Evolutionary conservation across 2,113 vertebrate genomes (phyloP), one percentile per base, ranked within the genome.

Genomic region (Cavia porcellus): DNA sequence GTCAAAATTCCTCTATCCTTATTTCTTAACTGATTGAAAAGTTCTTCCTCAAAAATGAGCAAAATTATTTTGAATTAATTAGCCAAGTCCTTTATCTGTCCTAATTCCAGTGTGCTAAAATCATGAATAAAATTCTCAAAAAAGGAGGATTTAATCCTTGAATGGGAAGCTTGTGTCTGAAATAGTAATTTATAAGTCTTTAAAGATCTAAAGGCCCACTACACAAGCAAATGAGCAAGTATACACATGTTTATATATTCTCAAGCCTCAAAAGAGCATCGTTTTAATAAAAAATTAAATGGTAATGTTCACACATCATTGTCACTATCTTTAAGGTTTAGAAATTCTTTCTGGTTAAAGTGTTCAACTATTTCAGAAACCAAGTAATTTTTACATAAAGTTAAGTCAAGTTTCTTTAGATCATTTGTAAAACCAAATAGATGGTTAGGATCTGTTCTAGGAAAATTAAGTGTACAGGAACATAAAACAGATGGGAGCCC

Each of bases 311-410:
- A 86, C 6, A 88, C 9, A 95, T 86, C 62, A 86, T 61, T 35
- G 50, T n/a, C 45, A 92, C 25, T 68, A 92, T 55, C 92, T 96
- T 92, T 86, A 94, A 90, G 72, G 59, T 61, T 52, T 82, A 68
- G 12, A 9, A 22, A 28, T 62, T 82, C 66, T 59, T 64, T 86
- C 89, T 96, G 32, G 55, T 86, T 92, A 61, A 55, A 90, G 32
- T 62, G 88, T 92, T 95, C 64, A 94, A 86, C n/a, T 89, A 87
- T 86, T 90, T 95, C 85, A 96, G 90, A 96, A 97, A 96, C 47
- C 81, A 96, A 97, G 42, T 92, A 55, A 64, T 47, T 97, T 83
- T 93, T 85, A 92, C 7, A 74, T 80, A 86, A 93, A 96, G 61
- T 38, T 72, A 79, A 55, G 25, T 92, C 75, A 92, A 81, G 57